phyloP scores from a whole-genome alignment of 2,113 vertebrate species.

The Cathartes aura region DNA sequence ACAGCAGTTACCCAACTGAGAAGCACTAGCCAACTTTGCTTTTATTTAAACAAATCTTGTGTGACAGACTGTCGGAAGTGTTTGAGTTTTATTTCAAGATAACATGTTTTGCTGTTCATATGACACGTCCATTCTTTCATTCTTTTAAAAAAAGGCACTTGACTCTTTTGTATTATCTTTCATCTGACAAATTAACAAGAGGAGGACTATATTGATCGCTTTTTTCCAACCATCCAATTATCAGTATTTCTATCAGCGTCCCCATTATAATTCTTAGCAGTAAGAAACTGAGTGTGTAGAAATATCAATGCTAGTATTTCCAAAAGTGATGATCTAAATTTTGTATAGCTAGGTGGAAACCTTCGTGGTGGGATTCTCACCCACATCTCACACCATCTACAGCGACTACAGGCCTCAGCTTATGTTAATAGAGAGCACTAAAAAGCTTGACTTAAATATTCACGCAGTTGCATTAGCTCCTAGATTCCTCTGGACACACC shows the following conservation, averaged over 20 bases:
- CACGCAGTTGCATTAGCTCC: background rate
- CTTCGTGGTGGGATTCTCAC: background rate
- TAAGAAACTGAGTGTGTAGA: background rate
- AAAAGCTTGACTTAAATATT: background rate
- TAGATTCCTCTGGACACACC: background rate
- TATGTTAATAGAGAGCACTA: background rate
- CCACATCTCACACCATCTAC: background rate
- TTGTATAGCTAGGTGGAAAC: background rate
- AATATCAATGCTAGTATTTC: background rate
- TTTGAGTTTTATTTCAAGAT: conserved; percentile 12
- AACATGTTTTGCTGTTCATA: background rate
- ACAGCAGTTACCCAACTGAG: background rate
- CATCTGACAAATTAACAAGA: background rate
- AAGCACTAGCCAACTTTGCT: background rate
- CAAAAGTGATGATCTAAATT: background rate
- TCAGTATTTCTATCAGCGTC: background rate
- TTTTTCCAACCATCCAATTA: background rate
- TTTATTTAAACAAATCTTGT: conserved; percentile 4
- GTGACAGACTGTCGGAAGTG: background rate
- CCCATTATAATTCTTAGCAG: background rate
- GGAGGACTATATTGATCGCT: background rate
- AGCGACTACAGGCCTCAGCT: rapidly evolving
- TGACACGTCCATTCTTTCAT: background rate
- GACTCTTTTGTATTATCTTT: background rate
- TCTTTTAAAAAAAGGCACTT: background rate